These are phyloP conservation scores for Eupsilia transversa DNA, from an alignment of 2,888 invertebrate species.

Conservation along the genomic window DNA sequence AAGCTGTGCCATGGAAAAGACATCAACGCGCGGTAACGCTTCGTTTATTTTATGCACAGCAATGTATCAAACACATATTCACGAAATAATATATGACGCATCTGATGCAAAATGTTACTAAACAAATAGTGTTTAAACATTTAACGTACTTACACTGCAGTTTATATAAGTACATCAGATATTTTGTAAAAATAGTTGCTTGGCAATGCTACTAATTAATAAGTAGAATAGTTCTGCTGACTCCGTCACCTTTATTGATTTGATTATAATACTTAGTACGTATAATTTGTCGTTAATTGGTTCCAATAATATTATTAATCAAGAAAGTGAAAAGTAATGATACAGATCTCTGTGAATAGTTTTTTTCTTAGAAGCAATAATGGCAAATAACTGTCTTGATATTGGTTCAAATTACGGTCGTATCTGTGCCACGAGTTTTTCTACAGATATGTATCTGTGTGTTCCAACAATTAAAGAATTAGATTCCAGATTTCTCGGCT, in stretches of 20 bases:
- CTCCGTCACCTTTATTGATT: constrained; percentile 17
- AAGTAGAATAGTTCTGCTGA: constrained; percentile 26
- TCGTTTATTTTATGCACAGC: neutral
- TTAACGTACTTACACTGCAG: neutral
- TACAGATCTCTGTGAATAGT: constrained; percentile 21
- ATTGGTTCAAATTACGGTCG: constrained; percentile 31
- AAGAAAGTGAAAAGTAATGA: constrained; percentile 52
- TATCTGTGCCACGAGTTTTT: constrained; percentile 41
- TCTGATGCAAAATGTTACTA: constrained; percentile 11
- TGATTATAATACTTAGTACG: constrained; percentile 1
- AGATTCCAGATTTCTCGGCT: constrained; percentile 38
- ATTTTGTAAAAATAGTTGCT: constrained; percentile 24
- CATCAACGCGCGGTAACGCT: constrained; percentile 73
- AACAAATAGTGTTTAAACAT: neutral
- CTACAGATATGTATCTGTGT: constrained; percentile 12
- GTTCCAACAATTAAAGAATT: constrained; percentile 43
- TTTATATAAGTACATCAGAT: constrained; percentile 17
- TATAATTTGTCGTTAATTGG: constrained; percentile 19
- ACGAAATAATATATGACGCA: neutral
- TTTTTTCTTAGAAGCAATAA: constrained; percentile 51
- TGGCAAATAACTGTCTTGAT: constrained; percentile 32
- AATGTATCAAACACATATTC: neutral
- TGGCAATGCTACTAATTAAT: constrained; percentile 15
- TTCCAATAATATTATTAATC: constrained; percentile 35
- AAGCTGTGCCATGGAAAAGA: constrained; percentile 72